Evolutionary conservation across 1,140 invertebrate genomes (phyloP).

Genomic region (Lithobius niger): DNA sequence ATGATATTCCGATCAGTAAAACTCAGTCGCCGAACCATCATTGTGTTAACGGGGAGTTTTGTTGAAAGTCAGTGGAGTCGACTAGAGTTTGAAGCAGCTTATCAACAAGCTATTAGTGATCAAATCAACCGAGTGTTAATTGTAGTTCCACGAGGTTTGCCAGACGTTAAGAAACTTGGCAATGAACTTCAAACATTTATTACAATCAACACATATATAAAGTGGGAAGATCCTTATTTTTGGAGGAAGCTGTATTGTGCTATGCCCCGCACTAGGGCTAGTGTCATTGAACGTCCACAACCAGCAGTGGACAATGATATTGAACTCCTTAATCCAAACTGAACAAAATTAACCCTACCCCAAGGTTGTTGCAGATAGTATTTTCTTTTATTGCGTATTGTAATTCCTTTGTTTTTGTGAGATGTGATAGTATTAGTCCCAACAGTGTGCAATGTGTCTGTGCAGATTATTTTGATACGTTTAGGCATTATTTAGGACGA

Average conservation of each 20-base stretch:
- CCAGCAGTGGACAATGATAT: too few species aligned
- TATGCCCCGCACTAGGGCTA: neutral
- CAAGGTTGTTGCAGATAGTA: too few species aligned
- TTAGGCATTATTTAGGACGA: too few species aligned
- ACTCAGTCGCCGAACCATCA: neutral
- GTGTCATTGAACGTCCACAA: too few species aligned
- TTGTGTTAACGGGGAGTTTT: neutral
- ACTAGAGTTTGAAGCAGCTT: neutral
- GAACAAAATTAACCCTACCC: too few species aligned
- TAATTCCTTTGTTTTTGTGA: too few species aligned
- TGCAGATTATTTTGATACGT: too few species aligned
- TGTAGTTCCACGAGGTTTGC: neutral
- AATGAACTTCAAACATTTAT: neutral
- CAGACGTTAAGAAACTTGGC: neutral
- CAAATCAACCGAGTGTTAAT: neutral
- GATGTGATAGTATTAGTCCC: too few species aligned
- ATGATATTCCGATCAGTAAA: neutral
- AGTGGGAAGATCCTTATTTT: neutral
- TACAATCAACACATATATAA: neutral
- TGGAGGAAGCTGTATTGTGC: neutral
- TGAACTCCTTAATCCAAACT: too few species aligned
- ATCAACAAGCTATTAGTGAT: neutral
- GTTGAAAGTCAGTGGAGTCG: neutral
- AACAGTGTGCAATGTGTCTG: too few species aligned
- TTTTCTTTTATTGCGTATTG: too few species aligned